These are phyloP conservation scores for Eptesicus fuscus DNA, from an alignment of 2,113 vertebrate genomes.

Conservation along the genomic window DNA sequence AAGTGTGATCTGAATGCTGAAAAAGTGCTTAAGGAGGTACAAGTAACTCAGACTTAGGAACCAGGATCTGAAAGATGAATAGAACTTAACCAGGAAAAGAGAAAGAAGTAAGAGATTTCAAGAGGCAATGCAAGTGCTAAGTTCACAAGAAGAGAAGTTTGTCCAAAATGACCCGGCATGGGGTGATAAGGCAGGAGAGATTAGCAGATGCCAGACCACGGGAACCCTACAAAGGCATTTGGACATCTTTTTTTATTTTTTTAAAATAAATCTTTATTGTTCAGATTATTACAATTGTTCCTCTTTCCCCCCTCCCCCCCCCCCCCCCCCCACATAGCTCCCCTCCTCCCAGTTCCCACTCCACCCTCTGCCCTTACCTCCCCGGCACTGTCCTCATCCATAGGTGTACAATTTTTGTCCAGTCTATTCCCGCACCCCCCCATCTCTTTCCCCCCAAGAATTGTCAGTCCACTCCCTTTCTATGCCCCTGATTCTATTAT, in stretches of 20 bases:
- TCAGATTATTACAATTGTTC: too few species aligned
- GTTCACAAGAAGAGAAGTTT: background rate
- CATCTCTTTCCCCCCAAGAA: too few species aligned
- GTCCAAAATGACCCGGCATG: background rate
- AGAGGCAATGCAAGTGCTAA: background rate
- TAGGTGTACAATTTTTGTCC: too few species aligned
- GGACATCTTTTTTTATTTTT: background rate
- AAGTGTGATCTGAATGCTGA: background rate
- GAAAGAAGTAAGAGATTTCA: background rate
- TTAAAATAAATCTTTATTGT: too few species aligned
- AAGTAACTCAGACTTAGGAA: background rate
- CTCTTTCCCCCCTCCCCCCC: too few species aligned
- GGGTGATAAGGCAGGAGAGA: background rate
- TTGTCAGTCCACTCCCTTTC: too few species aligned
- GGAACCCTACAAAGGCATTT: background rate
- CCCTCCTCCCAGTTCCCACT: too few species aligned
- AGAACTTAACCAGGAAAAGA: background rate
- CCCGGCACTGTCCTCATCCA: too few species aligned
- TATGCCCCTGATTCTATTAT: too few species aligned
- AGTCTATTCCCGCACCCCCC: too few species aligned
- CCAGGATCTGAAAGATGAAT: background rate
- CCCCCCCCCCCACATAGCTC: too few species aligned
- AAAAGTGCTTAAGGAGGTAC: background rate
- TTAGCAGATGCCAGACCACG: background rate
- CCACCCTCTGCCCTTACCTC: too few species aligned